Evolutionary conservation across 2,888 invertebrate species (phyloP).

Genomic region (Anorthoa munda): DNA sequence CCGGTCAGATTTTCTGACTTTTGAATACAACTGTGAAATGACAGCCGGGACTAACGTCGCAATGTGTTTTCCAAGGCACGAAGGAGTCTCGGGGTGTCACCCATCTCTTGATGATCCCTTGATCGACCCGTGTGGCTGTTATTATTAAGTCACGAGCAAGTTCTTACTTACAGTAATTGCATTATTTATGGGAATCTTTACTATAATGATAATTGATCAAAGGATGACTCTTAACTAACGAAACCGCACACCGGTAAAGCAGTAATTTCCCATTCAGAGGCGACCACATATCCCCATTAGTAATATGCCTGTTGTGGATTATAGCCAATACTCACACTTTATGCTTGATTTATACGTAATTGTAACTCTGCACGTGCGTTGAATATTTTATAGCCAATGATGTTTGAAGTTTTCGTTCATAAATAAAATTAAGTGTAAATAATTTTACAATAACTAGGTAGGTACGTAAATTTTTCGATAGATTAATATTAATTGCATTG

Average conservation of each 20-base stretch:
- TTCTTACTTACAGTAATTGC: too few species aligned
- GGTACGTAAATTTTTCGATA: background rate
- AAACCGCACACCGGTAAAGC: slow-evolving; percentile 7
- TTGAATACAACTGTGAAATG: too few species aligned
- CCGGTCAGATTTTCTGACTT: too few species aligned
- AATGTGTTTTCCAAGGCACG: too few species aligned
- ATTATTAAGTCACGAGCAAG: too few species aligned
- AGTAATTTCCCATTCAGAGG: slow-evolving; percentile 46
- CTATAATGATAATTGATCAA: slow-evolving; percentile 8
- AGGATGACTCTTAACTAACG: slow-evolving; percentile 1
- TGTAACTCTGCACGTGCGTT: slow-evolving; percentile 30
- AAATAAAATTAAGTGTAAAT: background rate
- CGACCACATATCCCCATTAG: slow-evolving; percentile 40
- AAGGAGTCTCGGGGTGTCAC: too few species aligned
- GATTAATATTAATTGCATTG: too few species aligned
- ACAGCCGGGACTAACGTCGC: too few species aligned
- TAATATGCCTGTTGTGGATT: slow-evolving; percentile 45
- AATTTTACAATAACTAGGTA: background rate
- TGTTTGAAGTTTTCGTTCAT: slow-evolving; percentile 13
- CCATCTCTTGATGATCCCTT: too few species aligned
- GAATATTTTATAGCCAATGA: slow-evolving; percentile 42
- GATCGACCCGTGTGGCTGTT: too few species aligned
- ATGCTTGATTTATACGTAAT: slow-evolving; percentile 41
- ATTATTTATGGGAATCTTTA: too few species aligned
- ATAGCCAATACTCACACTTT: slow-evolving; percentile 57